These are phyloP conservation scores for Mus caroli DNA, from an alignment of 2,797 vertebrate genomes.

Conservation along the genomic window DNA sequence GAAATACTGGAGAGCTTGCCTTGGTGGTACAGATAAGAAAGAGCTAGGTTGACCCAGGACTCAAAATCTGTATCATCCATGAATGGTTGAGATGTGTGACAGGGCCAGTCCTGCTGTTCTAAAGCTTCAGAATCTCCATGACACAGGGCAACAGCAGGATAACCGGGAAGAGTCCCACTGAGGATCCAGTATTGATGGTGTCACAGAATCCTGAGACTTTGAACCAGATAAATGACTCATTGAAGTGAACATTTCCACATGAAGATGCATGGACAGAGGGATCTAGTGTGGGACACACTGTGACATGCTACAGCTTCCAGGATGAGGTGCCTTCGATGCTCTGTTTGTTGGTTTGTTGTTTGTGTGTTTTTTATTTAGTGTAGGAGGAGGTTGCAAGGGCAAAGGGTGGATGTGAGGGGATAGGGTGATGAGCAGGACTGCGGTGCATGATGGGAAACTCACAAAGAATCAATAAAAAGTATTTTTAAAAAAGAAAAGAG, in stretches of 20 bases:
- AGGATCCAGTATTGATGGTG: neutral
- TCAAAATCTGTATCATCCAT: neutral
- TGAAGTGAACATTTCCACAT: neutral
- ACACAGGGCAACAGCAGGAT: neutral
- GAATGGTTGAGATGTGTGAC: neutral
- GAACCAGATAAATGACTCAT: neutral
- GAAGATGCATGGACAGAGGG: neutral
- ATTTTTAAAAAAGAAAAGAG: neutral
- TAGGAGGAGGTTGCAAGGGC: neutral
- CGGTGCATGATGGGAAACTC: neutral
- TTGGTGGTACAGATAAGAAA: neutral
- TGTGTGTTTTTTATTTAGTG: neutral
- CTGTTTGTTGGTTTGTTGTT: neutral
- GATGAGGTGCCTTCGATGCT: neutral
- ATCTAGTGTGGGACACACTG: neutral
- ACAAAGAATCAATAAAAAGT: neutral
- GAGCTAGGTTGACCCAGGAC: neutral
- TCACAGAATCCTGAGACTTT: neutral
- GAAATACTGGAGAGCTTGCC: neutral
- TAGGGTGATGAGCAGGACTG: neutral
- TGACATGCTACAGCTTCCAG: neutral
- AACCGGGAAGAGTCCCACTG: neutral
- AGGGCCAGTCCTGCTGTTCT: neutral
- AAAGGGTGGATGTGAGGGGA: neutral
- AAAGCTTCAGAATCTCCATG: neutral